Evolutionary conservation across 1,140 invertebrate genomes (phyloP).

Genomic region (Cotesia glomerata): DNA sequence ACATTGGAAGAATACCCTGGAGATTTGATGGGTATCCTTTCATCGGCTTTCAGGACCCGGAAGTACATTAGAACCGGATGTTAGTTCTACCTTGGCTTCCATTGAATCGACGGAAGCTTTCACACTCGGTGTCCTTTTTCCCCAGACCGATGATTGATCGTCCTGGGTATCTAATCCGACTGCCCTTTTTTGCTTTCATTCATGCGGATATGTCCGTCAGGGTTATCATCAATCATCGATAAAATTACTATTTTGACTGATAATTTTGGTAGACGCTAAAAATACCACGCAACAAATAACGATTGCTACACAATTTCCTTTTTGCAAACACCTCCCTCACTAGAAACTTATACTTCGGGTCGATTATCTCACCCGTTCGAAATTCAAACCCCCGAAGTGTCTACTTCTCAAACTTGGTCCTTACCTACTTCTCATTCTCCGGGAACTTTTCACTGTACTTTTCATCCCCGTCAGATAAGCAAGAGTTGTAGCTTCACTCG

Average conservation of each 20-base stretch:
- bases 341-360: constrained; percentile 33
- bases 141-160: constrained; percentile 13
- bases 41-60: constrained; percentile 36
- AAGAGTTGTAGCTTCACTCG: constrained; percentile 30
- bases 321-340: constrained; percentile 6
- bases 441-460: not conserved
- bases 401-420: not conserved
- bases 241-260: no score
- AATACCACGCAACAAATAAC: no score
- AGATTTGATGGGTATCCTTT: constrained; percentile 25
- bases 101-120: constrained; percentile 11
- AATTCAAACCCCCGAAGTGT: not conserved
- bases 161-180: not conserved
- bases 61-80: constrained; percentile 58
- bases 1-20: not conserved
- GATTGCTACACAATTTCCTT: not conserved
- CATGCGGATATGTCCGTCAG: not conserved
- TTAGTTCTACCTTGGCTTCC: constrained; percentile 42
- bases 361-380: constrained; percentile 33
- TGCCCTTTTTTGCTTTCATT: not conserved
- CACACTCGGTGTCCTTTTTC: not conserved
- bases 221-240: not conserved
- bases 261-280: no score
- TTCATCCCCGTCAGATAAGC: constrained; percentile 26
- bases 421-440: not conserved